Conservation (phyloP, 2,797 vertebrate genomes). For the Sandelia bainsii region DNA sequence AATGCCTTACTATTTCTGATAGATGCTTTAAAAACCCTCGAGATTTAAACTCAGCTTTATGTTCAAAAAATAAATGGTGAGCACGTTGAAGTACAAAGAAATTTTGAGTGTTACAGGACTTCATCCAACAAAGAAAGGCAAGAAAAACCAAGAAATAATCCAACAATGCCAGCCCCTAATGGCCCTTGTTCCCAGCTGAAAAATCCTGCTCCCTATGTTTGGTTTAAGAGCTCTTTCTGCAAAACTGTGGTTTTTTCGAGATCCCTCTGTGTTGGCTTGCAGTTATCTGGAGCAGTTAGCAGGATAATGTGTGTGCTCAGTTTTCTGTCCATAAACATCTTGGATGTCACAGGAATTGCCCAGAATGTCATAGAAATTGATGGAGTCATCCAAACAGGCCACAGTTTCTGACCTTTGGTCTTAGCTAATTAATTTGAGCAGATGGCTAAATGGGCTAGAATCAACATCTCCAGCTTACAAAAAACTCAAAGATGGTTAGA, state of each 20-base stretch:
- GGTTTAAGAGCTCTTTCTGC: slow-evolving; percentile 33
- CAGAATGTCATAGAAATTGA: slow-evolving; percentile 38
- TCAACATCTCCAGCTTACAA: neutral
- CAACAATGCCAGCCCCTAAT: slow-evolving; percentile 27
- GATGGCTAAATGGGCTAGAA: slow-evolving; percentile 30
- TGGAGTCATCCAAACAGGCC: slow-evolving; percentile 40
- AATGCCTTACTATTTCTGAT: neutral
- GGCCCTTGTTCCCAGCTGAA: slow-evolving; percentile 31
- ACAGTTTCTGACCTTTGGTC: slow-evolving; percentile 51
- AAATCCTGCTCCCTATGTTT: slow-evolving; percentile 32
- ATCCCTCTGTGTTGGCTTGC: slow-evolving; percentile 34
- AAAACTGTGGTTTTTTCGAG: slow-evolving; percentile 41
- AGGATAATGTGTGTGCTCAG: slow-evolving; percentile 27
- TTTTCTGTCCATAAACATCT: slow-evolving; percentile 23
- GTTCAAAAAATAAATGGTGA: neutral
- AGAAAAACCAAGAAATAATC: slow-evolving; percentile 20
- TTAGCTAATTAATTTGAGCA: slow-evolving; percentile 55
- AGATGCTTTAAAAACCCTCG: neutral
- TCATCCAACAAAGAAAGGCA: slow-evolving; percentile 24
- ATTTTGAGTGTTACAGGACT: slow-evolving; percentile 21
- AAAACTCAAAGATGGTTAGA: neutral
- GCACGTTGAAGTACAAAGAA: slow-evolving; percentile 1
- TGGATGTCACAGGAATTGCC: slow-evolving; percentile 35
- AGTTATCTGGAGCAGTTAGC: slow-evolving; percentile 45
- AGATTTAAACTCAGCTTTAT: neutral